Percentiles rank a stretch among this genome's conserved stretches.
These are phyloP conservation scores for Embiotoca jacksoni DNA, from an alignment of 2,113 vertebrate genomes.

Conservation along the genomic window DNA sequence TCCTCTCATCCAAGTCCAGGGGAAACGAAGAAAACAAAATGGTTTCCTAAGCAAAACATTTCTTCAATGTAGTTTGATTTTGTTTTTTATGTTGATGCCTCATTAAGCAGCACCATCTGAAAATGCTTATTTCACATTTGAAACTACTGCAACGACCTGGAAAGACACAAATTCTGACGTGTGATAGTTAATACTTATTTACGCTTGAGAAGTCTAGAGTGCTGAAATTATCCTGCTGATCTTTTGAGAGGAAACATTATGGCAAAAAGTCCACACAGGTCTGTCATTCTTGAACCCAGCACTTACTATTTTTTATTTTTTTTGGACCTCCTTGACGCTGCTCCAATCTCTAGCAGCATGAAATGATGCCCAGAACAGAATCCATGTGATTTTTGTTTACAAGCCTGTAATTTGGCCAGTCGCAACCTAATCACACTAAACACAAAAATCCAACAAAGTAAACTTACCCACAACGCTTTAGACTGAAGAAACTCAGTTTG, in stretches of 20 bases:
- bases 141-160: neutral
- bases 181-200: neutral
- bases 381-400: neutral
- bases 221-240: slow-evolving; percentile 1
- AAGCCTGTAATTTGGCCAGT: neutral
- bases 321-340: neutral
- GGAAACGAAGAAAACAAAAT: too few species aligned
- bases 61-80: neutral
- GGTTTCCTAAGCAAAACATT: neutral
- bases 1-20: neutral
- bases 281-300: neutral
- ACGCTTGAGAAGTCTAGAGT: neutral
- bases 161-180: neutral
- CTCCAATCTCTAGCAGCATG: neutral
- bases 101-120: neutral
- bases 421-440: slow-evolving; percentile 12
- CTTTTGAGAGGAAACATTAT: neutral
- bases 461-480: neutral
- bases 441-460: slow-evolving; percentile 19
- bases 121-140: slow-evolving; percentile 15
- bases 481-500: neutral
- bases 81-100: neutral
- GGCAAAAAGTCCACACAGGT: neutral
- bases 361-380: neutral
- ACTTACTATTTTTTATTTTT: neutral